These are phyloP conservation scores for Aradophagus sp. DNA, from an alignment of 1,140 invertebrate species.

Conservation along the genomic window DNA sequence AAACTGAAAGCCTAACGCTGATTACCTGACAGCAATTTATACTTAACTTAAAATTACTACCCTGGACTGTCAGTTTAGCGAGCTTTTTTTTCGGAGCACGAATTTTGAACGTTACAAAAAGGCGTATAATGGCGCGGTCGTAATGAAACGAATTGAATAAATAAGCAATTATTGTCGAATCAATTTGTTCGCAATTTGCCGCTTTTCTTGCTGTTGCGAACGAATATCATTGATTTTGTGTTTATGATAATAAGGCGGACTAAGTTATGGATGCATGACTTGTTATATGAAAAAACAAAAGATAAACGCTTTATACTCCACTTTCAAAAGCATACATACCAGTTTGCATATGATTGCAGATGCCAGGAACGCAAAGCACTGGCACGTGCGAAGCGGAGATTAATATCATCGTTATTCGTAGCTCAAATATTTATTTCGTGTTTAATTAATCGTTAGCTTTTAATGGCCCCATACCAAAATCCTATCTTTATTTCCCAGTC, in stretches of 20 bases:
- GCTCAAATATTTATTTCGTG: slow-evolving; percentile 72
- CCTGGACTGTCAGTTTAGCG: too few species aligned
- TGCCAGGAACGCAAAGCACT: slow-evolving; percentile 42
- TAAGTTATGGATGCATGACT: slow-evolving; percentile 22
- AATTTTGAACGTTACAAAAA: too few species aligned
- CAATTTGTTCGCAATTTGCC: too few species aligned
- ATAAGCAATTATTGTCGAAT: too few species aligned
- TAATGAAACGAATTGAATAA: too few species aligned
- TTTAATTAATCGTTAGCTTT: slow-evolving; percentile 73
- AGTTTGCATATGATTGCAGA: slow-evolving; percentile 48
- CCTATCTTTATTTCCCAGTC: slow-evolving; percentile 51
- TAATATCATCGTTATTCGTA: slow-evolving; percentile 70
- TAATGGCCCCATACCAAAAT: slow-evolving; percentile 61
- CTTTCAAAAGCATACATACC: slow-evolving; percentile 37
- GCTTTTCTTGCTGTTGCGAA: too few species aligned
- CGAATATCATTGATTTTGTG: slow-evolving; percentile 1
- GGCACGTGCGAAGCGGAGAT: slow-evolving; percentile 66
- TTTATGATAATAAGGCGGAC: slow-evolving; percentile 16
- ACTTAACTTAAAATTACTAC: too few species aligned
- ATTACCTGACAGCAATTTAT: too few species aligned
- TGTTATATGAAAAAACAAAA: slow-evolving; percentile 34
- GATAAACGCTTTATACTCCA: slow-evolving; percentile 34
- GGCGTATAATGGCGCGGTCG: too few species aligned
- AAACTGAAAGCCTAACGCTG: too few species aligned
- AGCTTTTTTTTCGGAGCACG: too few species aligned